Percentiles rank a stretch among this genome's conserved stretches.
phyloP scores from a whole-genome alignment of 2,888 invertebrate species.

The Eudemis profundana region DNA sequence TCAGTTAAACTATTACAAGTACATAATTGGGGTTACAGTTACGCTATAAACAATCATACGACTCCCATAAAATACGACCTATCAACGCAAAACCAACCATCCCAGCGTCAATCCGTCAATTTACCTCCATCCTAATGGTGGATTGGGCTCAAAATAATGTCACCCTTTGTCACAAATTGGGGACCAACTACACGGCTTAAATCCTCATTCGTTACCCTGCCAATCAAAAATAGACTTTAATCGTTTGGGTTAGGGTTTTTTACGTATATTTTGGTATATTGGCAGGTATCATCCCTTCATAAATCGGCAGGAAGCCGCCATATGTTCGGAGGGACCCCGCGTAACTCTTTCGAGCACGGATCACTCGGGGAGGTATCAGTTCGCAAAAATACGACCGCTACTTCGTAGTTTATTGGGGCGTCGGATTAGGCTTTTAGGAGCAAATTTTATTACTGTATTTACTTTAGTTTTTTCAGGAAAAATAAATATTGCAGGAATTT shows the following conservation, averaged over 20 bases:
- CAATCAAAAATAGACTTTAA: constrained; percentile 40
- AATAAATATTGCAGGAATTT: no score
- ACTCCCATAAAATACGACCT: constrained; percentile 1
- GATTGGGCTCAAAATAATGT: constrained; percentile 34
- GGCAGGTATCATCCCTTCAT: constrained; percentile 53
- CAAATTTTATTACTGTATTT: constrained; percentile 9
- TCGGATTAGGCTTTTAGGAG: constrained; percentile 19
- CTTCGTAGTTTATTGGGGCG: constrained; percentile 15
- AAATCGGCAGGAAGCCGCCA: constrained; percentile 65
- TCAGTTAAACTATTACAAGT: no score
- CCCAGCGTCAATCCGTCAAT: constrained; percentile 12
- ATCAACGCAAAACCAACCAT: background rate
- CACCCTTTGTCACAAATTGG: constrained; percentile 54
- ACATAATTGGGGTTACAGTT: background rate
- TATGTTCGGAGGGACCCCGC: constrained; percentile 67
- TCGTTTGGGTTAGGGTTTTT: constrained; percentile 13
- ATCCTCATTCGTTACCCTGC: background rate
- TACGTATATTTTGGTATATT: constrained; percentile 25
- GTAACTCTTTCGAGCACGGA: constrained; percentile 63
- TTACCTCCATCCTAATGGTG: constrained; percentile 15
- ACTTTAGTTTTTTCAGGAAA: background rate
- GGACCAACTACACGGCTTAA: constrained; percentile 47
- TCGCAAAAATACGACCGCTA: constrained; percentile 48
- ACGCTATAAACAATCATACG: background rate
- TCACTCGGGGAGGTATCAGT: constrained; percentile 53